Evolutionary conservation across 2,888 invertebrate genomes (phyloP).

Genomic region (Acanthosepion esculentum): DNA sequence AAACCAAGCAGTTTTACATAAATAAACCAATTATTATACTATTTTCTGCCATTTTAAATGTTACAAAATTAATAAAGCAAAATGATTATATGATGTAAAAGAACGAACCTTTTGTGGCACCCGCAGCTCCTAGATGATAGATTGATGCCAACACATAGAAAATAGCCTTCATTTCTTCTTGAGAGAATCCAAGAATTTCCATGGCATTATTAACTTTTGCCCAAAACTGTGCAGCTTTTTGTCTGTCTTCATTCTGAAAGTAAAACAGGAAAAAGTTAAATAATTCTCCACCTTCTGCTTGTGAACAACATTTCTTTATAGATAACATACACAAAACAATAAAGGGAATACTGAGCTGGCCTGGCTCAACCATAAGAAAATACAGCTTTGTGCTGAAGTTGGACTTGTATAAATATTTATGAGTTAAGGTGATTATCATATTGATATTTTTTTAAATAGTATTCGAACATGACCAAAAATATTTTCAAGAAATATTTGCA

Average conservation of each 20-base stretch:
- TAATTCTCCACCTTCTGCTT: not conserved
- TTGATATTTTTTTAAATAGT: too few species aligned
- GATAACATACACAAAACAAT: not conserved
- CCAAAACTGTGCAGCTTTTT: constrained; percentile 87
- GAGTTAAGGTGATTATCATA: too few species aligned
- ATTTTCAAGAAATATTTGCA: too few species aligned
- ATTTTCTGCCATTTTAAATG: too few species aligned
- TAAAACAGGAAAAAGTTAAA: not conserved
- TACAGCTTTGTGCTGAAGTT: too few species aligned
- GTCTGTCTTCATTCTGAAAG: constrained; percentile 83
- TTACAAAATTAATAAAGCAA: too few species aligned
- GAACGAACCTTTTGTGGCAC: constrained; percentile 74
- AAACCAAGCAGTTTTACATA: too few species aligned
- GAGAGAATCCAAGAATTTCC: constrained; percentile 83
- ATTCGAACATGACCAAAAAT: too few species aligned
- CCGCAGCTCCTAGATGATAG: constrained; percentile 90
- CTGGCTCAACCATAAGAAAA: too few species aligned
- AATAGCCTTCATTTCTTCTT: constrained; percentile 86
- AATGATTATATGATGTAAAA: not conserved
- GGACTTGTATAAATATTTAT: too few species aligned
- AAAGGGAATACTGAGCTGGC: not conserved
- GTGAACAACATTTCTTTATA: not conserved
- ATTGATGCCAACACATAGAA: constrained; percentile 94
- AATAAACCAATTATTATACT: too few species aligned
- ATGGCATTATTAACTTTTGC: constrained; percentile 86